These are phyloP conservation scores for Lacerta bilineata DNA, from an alignment of 2,797 vertebrate species.

Conservation along the genomic window DNA sequence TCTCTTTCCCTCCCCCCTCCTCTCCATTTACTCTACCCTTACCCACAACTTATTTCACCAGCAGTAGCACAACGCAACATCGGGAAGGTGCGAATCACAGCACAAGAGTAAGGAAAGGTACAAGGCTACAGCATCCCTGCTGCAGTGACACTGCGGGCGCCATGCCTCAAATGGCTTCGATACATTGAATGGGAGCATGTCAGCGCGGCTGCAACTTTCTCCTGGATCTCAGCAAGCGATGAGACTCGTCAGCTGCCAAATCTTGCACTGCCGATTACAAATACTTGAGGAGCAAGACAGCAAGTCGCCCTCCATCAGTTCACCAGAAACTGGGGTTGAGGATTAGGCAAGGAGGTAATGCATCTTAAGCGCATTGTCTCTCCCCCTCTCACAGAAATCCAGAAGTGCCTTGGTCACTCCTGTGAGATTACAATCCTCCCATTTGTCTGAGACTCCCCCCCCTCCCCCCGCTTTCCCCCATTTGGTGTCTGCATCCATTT, in stretches of 20 bases:
- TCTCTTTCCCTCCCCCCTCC: neutral
- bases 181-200: neutral
- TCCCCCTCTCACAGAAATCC: neutral
- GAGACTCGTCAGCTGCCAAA: neutral
- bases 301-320: neutral
- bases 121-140: neutral
- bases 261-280: too few relatives aligned
- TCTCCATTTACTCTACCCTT: neutral
- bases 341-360: too few relatives aligned
- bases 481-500: neutral
- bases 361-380: neutral
- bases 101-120: neutral
- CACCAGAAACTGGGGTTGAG: neutral
- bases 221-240: neutral
- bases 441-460: neutral
- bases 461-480: too few relatives aligned
- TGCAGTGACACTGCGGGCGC: neutral
- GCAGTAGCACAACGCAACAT: neutral
- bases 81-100: neutral
- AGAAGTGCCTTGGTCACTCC: too few relatives aligned
- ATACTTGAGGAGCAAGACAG: neutral
- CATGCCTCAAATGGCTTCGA: neutral
- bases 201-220: neutral
- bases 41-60: neutral
- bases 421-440: neutral